Evolutionary conservation across 2,797 vertebrate genomes (phyloP), one percentile per base, ranked within the genome.

Genomic region (Lacerta viridis): DNA sequence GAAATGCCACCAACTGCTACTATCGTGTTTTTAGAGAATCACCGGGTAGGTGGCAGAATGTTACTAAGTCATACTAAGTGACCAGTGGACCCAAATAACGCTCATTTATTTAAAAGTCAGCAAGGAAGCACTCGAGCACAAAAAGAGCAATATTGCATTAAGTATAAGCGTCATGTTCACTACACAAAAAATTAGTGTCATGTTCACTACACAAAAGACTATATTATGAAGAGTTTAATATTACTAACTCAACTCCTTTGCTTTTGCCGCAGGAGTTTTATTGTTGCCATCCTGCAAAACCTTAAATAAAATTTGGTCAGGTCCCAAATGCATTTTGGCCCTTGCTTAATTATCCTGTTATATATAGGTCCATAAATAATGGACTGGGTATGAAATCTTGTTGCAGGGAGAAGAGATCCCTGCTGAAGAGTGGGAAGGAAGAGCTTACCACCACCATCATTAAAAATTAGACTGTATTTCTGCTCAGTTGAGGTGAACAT

Each of bases 1-100:
- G 81, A 87, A 90, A 90, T 75, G 39, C 5, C 39, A 20, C 68
- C 68, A 84, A 23, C 39, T 74, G 39, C 75, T 83, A 10, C 20
- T 15, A n/a, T 33, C 7, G 29, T 43, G 33, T 64, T 74, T 79
- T 84, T 43, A 59, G 41, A 76, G 10, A 23, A 59, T 41, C 25
- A 80, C 23, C 27, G 25, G 72, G 59, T 0, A 50, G 88, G 43
- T 79, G 74, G 50, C 76, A 87, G 5, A 69, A 80, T 33, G 72
- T 33, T 11, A 84, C 20, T 88, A 72, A 82, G 13, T 55, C 69
- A 39, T 13, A 15, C 23, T 39, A 27, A 55, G 2, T 0, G 2
- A 6, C 29, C 41, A 8, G 80, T 18, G 66, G 2, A 75, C 5
- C 1, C 9, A 61, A 43, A 64, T 82, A 10, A 72, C 79, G 88